Evolutionary conservation across 2,113 vertebrate species (phyloP), one percentile per base, ranked within the genome.

Genomic region (Reinhardtius hippoglossoides): DNA sequence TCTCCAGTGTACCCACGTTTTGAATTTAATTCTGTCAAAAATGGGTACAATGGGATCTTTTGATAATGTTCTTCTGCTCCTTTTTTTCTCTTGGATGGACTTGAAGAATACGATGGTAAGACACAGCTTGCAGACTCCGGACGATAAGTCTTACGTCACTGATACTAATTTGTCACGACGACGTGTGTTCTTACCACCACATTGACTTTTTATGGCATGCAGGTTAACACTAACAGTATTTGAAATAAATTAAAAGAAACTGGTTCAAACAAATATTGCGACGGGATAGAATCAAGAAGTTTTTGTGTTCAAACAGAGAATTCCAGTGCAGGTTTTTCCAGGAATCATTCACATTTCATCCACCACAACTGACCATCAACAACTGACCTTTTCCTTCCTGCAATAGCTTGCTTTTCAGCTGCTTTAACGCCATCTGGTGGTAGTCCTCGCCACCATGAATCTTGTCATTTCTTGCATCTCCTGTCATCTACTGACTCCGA

Each of bases 91-190:
- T 90, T 84, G 87, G 85, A 90, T 64, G 76, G 93, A 94, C 95
- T 61, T 93, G 82, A 92, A 94, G 89, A 93, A 70, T 89, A 87
- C 81, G 96, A 97, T 96, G 96, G 96, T 97, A 96, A 97, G 95
- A 92, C 24, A 8, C 1, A 81, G 81, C 37, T 62, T 75, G 57
- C 69, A 80, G 80, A 83, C 74, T 59, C 67, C 35, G 13, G 68
- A 81, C 71, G 37, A 66, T 71, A 62, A 79, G 52, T 67, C 60
- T 88, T 62, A 86, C 76, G 77, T 46, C n/a, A 76, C 71, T 82
- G 83, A 86, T 91, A 92, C 91, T 93, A 91, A 93, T 91, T 70
- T 82, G 27, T 85, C 57, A 21, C 87, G 40, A 86, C 75, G 1
- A 3, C 1, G 13, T 89, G 86, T 92, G 91, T 31, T 80, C 50